Percentiles rank a stretch among this genome's conserved stretches.
Conservation (phyloP, 2,888 invertebrate genomes). For the Amaurobius ferox region DNA sequence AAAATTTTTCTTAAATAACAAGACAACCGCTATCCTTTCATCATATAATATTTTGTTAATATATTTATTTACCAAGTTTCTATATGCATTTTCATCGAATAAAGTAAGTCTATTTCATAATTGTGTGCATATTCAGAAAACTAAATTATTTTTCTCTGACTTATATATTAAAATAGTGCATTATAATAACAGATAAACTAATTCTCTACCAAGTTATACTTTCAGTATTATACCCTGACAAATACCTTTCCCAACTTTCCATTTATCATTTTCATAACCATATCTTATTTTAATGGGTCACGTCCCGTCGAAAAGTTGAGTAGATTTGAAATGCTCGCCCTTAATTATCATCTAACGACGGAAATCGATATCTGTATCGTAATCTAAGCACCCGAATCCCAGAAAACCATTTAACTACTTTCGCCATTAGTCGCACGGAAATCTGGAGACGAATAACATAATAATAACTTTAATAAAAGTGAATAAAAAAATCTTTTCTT, state of each 20-base stretch:
- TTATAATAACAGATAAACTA: too few species aligned
- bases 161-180: too few species aligned
- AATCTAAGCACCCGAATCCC: slow-evolving; percentile 27
- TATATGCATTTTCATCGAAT: too few species aligned
- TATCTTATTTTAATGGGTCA: slow-evolving; percentile 27
- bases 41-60: too few species aligned
- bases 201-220: too few species aligned
- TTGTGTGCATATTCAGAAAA: too few species aligned
- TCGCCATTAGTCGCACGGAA: slow-evolving; percentile 49
- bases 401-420: slow-evolving; percentile 57
- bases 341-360: not conserved
- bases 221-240: too few species aligned
- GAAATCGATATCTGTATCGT: slow-evolving; percentile 28
- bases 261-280: not conserved
- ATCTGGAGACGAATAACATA: slow-evolving; percentile 20
- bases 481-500: slow-evolving; percentile 5
- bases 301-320: slow-evolving; percentile 17
- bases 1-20: too few species aligned
- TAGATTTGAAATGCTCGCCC: not conserved
- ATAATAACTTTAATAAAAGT: not conserved
- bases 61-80: too few species aligned
- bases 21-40: too few species aligned
- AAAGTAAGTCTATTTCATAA: too few species aligned
- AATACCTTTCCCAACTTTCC: not conserved
- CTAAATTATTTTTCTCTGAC: too few species aligned